Conservation (phyloP, 1,140 invertebrate species). For the Trichonephila inaurata region DNA sequence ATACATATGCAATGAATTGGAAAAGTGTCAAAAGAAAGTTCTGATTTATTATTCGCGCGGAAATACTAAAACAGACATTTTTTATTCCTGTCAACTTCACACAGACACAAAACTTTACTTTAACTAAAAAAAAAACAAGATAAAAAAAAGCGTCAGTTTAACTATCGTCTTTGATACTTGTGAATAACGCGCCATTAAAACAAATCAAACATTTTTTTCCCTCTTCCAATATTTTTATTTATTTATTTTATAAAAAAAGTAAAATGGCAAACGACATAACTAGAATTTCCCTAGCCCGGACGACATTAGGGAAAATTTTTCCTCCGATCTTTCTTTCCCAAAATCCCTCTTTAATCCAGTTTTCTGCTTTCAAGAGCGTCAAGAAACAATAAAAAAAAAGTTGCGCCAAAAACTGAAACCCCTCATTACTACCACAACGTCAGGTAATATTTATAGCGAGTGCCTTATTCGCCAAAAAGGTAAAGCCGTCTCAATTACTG, state of each 20-base stretch:
- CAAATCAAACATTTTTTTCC: background rate
- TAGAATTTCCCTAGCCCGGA: background rate
- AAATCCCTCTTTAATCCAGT: slow-evolving; percentile 36
- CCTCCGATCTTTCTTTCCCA: background rate
- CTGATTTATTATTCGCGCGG: background rate
- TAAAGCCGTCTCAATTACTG: slow-evolving; percentile 40
- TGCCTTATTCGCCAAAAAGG: background rate
- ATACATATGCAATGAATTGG: background rate
- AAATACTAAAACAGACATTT: background rate
- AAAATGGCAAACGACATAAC: background rate
- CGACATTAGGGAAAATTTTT: slow-evolving; percentile 18
- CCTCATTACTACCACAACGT: slow-evolving; percentile 29
- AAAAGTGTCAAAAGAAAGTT: background rate
- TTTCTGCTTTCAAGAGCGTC: background rate
- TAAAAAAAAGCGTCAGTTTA: background rate
- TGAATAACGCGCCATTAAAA: background rate
- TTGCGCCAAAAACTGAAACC: background rate
- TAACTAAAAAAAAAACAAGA: background rate
- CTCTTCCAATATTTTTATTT: background rate
- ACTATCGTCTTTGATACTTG: background rate
- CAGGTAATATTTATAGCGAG: slow-evolving; percentile 40
- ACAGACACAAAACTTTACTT: background rate
- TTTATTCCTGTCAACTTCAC: background rate
- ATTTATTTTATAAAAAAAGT: background rate
- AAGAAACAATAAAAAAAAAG: background rate